A percentile compares a stretch with the other conserved stretches of the same genome.
Conservation (phyloP, 1,140 invertebrate species). For the Drosophila guanche region DNA sequence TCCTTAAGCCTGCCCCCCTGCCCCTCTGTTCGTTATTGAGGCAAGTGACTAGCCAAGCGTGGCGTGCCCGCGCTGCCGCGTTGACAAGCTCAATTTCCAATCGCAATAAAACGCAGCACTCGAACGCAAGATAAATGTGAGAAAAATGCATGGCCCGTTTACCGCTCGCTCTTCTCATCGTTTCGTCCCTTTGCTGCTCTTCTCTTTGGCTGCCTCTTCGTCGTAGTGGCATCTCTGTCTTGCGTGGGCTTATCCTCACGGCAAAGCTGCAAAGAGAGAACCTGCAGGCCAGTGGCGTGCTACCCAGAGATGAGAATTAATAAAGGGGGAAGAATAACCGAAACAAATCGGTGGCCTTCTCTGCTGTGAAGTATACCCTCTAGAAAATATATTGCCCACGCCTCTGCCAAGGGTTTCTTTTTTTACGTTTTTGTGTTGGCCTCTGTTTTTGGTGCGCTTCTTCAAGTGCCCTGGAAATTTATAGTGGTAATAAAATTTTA, state of each 20-base stretch:
- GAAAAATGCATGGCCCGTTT: slow-evolving; percentile 69
- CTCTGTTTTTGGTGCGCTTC: slow-evolving; percentile 49
- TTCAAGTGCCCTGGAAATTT: slow-evolving; percentile 78
- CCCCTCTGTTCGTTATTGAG: slow-evolving; percentile 17
- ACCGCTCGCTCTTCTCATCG: slow-evolving; percentile 12
- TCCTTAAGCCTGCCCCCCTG: not conserved
- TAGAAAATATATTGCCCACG: slow-evolving; percentile 23
- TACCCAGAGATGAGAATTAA: no score
- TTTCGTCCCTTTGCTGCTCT: slow-evolving; percentile 20
- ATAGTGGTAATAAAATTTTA: slow-evolving; percentile 82
- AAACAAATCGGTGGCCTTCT: no score
- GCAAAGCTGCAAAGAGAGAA: slow-evolving; percentile 28
- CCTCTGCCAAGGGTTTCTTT: slow-evolving; percentile 20
- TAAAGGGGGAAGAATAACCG: not conserved
- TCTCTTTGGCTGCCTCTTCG: slow-evolving; percentile 47
- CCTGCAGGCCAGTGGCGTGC: slow-evolving; percentile 18
- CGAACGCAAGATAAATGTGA: slow-evolving; percentile 79
- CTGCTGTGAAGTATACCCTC: not conserved
- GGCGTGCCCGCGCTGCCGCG: slow-evolving; percentile 54
- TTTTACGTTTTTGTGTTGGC: slow-evolving; percentile 28
- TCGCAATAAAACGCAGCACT: slow-evolving; percentile 81
- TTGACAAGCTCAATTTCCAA: slow-evolving; percentile 82
- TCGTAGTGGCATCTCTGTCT: slow-evolving; percentile 56
- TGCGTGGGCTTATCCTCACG: slow-evolving; percentile 76
- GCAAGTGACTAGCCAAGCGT: slow-evolving; percentile 68